Conservation (phyloP, 2,797 vertebrate species). For the Spea hammondii region DNA sequence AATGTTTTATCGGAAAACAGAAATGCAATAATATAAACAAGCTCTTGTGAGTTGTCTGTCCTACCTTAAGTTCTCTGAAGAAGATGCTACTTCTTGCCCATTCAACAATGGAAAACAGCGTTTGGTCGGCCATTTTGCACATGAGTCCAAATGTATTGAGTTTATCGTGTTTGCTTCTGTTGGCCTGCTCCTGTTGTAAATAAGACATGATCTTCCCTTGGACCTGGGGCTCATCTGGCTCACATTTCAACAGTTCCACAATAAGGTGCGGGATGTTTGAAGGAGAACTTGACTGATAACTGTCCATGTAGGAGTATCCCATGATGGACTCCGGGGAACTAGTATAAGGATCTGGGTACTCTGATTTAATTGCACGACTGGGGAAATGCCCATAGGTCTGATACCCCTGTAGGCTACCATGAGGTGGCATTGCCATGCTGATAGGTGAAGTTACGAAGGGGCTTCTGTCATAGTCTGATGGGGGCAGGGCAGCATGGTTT, state of each 20-base stretch:
- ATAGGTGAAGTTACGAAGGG: slow-evolving; percentile 96
- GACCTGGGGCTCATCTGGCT: slow-evolving; percentile 94
- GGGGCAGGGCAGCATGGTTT: slow-evolving; percentile 91
- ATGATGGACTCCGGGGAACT: slow-evolving; percentile 96
- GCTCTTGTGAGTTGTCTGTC: slow-evolving; percentile 40
- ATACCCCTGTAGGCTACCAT: slow-evolving; percentile 91
- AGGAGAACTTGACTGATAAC: slow-evolving; percentile 86
- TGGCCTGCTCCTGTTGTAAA: slow-evolving; percentile 94
- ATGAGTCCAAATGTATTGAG: slow-evolving; percentile 97
- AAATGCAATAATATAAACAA: slow-evolving; percentile 28
- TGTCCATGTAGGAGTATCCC: slow-evolving; percentile 92
- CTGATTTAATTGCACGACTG: slow-evolving; percentile 95
- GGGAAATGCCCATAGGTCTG: slow-evolving; percentile 93
- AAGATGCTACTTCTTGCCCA: slow-evolving; percentile 98
- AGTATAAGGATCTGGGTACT: slow-evolving; percentile 96
- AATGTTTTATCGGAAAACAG: background rate
- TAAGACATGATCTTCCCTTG: slow-evolving; percentile 93
- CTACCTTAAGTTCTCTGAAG: slow-evolving; percentile 97
- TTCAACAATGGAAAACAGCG: slow-evolving; percentile 97
- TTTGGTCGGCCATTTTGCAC: slow-evolving; percentile 99
- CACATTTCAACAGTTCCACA: slow-evolving; percentile 94
- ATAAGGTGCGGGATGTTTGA: slow-evolving; percentile 93
- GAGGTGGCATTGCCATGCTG: slow-evolving; percentile 96
- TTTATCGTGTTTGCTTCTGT: slow-evolving; percentile 90
- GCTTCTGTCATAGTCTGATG: slow-evolving; percentile 94